Base-by-base conservation (phyloP, 2,888 invertebrate genomes). In the Stenurella melanura region DNA sequence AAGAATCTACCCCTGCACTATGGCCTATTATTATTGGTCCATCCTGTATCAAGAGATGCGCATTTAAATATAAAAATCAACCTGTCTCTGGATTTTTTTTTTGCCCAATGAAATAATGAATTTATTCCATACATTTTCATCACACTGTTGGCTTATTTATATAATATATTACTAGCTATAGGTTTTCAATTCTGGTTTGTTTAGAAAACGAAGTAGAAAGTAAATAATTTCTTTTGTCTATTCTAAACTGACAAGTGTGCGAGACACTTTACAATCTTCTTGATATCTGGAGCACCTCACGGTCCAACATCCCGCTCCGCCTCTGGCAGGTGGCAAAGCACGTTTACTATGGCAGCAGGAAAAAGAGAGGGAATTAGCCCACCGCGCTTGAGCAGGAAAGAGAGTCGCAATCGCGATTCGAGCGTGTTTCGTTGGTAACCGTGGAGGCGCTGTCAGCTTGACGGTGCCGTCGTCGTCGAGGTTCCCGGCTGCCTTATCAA, bases 401-500 rank as follows among this genome's bases (percentile, higher is more conserved):
- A 50, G 68, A 61, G 38, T 66, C 42, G 18, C 19, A 38, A 19
- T 63, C 71, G 77, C 63, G 64, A 57, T 60, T 71, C 66, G 73
- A 75, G 70, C 76, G 81, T 72, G 73, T 75, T 74, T 76, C 74
- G 78, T 73, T 75, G 77, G 77, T 76, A 78, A 74, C 75, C 75
- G 78, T 77, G 79, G 76, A 64, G 75, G 77, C 77, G 66, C 70
- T 63, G 63, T n/a, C 72, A 66, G 50, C 68, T 38, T 50, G 50
- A 69, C 77, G 78, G 68, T 73, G 70, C 67, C 74, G 70, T 54
- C 75, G 78, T 68, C 76, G 73, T 63, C 78, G 78, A 38, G 63
- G 58, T 54, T 60, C 60, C 61, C 80, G 78, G 75, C 73, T 63
- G 78, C 78, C 82, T 83, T 82, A 80, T 83, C 82, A 79, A 82